Percentiles rank a stretch among this genome's conserved stretches.
phyloP scores from a whole-genome alignment of 2,888 invertebrate species.

The Torymus auratus region DNA sequence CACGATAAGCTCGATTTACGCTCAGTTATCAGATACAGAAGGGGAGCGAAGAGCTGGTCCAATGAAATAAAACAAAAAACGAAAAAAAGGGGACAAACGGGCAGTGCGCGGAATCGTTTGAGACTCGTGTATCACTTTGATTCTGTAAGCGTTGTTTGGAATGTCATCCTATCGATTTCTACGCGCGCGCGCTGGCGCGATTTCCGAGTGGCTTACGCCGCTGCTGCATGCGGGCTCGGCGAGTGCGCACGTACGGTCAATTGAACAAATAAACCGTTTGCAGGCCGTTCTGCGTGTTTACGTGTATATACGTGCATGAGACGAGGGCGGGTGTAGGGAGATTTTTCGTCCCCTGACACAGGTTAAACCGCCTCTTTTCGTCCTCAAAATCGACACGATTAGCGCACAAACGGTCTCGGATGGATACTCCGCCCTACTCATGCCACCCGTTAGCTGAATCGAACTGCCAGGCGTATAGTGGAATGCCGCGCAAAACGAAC shows the following conservation, averaged over 20 bases:
- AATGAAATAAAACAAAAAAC: background rate
- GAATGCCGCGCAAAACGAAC: no score
- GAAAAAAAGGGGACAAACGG: background rate
- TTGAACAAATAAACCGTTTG: conserved; percentile 39
- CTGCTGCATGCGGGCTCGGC: background rate
- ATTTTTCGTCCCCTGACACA: background rate
- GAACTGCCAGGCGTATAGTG: no score
- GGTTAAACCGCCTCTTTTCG: background rate
- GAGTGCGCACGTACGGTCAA: background rate
- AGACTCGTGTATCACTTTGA: conserved; percentile 41
- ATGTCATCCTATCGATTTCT: conserved; percentile 36
- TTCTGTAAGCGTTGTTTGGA: conserved; percentile 38
- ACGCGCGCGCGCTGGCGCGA: background rate
- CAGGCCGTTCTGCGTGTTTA: background rate
- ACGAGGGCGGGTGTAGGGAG: no score
- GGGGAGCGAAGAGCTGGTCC: background rate
- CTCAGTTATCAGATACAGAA: conserved; percentile 10
- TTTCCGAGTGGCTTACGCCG: conserved; percentile 14
- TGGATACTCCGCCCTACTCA: no score
- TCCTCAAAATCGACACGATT: conserved; percentile 18
- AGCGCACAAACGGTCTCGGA: conserved; percentile 3
- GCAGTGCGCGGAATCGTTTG: conserved; percentile 21
- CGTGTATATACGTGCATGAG: no score
- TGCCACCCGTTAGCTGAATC: no score
- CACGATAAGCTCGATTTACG: conserved; percentile 32